Evolutionary conservation across 2,797 vertebrate genomes (phyloP).

Genomic region (Pangasius djambal): DNA sequence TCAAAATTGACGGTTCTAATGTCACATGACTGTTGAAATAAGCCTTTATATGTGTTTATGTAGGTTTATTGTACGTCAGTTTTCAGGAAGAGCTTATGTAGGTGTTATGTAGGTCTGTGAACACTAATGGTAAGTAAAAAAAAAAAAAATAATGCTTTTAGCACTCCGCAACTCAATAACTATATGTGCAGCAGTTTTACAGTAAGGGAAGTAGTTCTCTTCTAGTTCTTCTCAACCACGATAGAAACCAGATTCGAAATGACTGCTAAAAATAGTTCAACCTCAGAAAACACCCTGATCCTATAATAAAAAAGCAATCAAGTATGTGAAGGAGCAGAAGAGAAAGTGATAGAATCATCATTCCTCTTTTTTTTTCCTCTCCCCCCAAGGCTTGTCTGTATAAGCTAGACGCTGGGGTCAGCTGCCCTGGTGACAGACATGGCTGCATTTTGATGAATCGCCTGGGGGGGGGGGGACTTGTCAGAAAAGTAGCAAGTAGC

Average conservation of each 20-base stretch:
- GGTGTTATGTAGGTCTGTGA: background rate
- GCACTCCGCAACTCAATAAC: background rate
- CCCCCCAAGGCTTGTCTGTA: background rate
- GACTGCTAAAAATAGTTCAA: background rate
- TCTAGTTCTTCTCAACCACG: background rate
- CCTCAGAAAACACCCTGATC: background rate
- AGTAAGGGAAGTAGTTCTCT: background rate
- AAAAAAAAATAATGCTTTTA: background rate
- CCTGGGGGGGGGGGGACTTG: constrained; percentile 11
- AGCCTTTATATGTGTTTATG: background rate
- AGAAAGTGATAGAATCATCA: constrained; percentile 1
- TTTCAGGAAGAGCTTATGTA: background rate
- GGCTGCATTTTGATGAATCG: constrained; percentile 27
- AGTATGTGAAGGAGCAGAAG: background rate
- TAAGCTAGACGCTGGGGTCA: constrained; percentile 34
- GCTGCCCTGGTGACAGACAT: constrained; percentile 20
- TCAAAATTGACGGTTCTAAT: background rate
- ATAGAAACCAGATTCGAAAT: background rate
- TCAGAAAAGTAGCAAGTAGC: constrained; percentile 30
- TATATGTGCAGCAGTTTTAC: too few relatives aligned
- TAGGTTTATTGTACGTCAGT: background rate
- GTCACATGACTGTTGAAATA: background rate
- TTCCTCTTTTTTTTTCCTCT: background rate
- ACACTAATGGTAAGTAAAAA: background rate
- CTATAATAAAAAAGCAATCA: background rate